phyloP scores from a whole-genome alignment of 2,888 invertebrate species.

The Philereme transversata region DNA sequence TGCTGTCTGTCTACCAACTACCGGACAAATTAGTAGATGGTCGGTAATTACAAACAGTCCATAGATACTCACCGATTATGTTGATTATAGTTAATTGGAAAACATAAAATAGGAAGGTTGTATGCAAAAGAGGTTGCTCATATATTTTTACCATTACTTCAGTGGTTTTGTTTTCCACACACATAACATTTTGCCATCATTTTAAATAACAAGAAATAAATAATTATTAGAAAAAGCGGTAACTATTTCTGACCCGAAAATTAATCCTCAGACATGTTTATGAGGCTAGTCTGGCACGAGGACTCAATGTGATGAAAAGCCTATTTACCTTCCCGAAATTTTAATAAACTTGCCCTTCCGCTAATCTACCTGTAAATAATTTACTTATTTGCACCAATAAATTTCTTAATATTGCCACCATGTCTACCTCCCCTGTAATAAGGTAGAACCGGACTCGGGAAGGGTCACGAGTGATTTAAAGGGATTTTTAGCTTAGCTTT shows the following conservation, averaged over 20 bases:
- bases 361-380: conserved; percentile 33
- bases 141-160: too few species aligned
- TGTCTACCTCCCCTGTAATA: conserved; percentile 69
- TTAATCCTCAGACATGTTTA: too few species aligned
- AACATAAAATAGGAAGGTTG: neutral
- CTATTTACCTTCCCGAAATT: conserved; percentile 23
- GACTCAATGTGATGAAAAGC: conserved; percentile 4
- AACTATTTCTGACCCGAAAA: too few species aligned
- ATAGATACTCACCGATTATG: neutral
- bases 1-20: conserved; percentile 6
- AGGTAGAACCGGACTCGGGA: conserved; percentile 59
- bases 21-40: conserved; percentile 2
- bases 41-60: neutral
- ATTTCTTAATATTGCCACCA: conserved; percentile 66
- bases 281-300: neutral
- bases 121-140: too few species aligned
- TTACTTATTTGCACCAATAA: conserved; percentile 46
- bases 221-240: too few species aligned
- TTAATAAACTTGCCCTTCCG: conserved; percentile 28
- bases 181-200: too few species aligned
- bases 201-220: too few species aligned
- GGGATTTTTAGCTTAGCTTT: conserved; percentile 70
- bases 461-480: conserved; percentile 79
- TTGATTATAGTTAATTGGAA: neutral
- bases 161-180: too few species aligned